Evolutionary conservation across 2,888 invertebrate species (phyloP).

Genomic region (Cheilosia variabilis): DNA sequence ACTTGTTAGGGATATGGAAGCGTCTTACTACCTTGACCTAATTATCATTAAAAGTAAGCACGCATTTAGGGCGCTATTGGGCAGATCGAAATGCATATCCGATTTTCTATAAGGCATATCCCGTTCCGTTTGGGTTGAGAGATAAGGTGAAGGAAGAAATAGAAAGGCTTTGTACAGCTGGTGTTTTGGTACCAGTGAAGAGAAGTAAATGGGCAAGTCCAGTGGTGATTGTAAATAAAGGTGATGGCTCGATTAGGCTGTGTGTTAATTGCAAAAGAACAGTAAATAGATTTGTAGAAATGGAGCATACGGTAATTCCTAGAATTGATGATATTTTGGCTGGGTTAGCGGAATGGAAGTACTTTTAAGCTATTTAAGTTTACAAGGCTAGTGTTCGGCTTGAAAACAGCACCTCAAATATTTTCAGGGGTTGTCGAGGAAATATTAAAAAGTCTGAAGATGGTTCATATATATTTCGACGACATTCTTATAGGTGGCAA

Average conservation of each 20-base stretch:
- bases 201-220: conserved; percentile 77
- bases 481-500: conserved; percentile 1
- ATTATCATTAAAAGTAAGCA: conserved; percentile 8
- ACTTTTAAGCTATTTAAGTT: conserved; percentile 51
- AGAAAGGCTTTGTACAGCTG: conserved; percentile 26
- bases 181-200: conserved; percentile 70
- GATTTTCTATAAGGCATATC: conserved; percentile 38
- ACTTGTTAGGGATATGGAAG: not conserved
- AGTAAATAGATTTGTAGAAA: conserved; percentile 56
- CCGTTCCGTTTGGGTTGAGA: conserved; percentile 26
- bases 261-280: conserved; percentile 79
- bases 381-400: conserved; percentile 35
- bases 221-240: conserved; percentile 65
- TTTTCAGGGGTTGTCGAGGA: conserved; percentile 29
- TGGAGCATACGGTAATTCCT: conserved; percentile 77
- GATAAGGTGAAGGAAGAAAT: conserved; percentile 40
- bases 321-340: conserved; percentile 36
- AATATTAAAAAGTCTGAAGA: not conserved
- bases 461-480: conserved; percentile 13
- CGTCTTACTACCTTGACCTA: not conserved
- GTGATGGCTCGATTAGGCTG: conserved; percentile 68
- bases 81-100: conserved; percentile 17
- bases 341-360: conserved; percentile 71
- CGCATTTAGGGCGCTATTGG: conserved; percentile 17
- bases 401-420: conserved; percentile 27